Conservation (phyloP, 2,888 invertebrate species). For the Synergus japonicus region DNA sequence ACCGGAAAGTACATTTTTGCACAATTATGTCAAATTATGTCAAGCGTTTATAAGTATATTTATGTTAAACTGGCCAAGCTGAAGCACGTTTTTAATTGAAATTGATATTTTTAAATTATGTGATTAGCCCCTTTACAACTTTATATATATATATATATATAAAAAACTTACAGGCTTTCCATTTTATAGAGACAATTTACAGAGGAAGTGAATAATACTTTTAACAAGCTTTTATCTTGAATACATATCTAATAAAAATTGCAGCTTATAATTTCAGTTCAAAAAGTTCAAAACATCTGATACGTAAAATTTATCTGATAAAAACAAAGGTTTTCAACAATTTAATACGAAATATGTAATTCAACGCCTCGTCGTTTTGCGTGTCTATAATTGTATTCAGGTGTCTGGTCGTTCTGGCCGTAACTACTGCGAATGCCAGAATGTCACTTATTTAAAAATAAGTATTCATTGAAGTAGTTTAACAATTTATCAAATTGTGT, state of each 20-base stretch:
- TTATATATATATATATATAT: neutral
- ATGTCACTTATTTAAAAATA: slow-evolving; percentile 15
- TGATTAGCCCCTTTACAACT: slow-evolving; percentile 11
- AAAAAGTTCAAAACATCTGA: too few relatives aligned
- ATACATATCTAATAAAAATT: neutral
- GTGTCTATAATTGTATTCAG: neutral
- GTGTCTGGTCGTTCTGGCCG: neutral
- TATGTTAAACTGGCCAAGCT: neutral
- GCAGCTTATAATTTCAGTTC: neutral
- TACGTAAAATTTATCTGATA: neutral
- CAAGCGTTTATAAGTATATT: neutral
- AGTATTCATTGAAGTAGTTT: slow-evolving; percentile 14
- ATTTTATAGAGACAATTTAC: neutral
- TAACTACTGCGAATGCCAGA: neutral
- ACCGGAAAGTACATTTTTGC: slow-evolving; percentile 17
- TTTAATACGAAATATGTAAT: neutral
- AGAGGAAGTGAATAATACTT: neutral
- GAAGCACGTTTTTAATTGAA: slow-evolving; percentile 12
- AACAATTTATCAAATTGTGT: slow-evolving; percentile 33
- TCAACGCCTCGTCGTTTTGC: slow-evolving; percentile 1
- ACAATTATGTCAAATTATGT: slow-evolving; percentile 28
- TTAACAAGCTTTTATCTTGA: neutral
- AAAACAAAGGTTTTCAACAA: neutral
- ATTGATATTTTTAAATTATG: slow-evolving; percentile 18
- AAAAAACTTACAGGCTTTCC: neutral